These are phyloP conservation scores for Nycticryphes semicollaris DNA, from an alignment of 2,113 vertebrate species.

Conservation along the genomic window DNA sequence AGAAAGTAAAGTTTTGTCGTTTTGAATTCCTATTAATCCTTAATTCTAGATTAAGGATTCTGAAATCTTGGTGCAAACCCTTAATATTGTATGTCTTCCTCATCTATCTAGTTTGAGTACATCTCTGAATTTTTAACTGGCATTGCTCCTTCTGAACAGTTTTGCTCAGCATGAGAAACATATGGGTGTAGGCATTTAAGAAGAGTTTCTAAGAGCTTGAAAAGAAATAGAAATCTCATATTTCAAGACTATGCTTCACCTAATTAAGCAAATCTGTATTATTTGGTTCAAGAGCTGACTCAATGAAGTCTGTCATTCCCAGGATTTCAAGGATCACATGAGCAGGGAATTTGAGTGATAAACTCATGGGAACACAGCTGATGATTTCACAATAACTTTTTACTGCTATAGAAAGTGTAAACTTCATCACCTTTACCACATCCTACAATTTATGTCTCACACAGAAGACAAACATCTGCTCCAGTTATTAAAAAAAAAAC, in stretches of 20 bases:
- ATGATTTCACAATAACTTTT: slow-evolving; percentile 17
- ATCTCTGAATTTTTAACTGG: background rate
- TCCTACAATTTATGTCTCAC: slow-evolving; percentile 23
- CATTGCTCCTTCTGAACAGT: slow-evolving; percentile 1
- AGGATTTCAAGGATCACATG: background rate
- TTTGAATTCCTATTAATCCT: background rate
- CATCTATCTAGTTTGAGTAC: background rate
- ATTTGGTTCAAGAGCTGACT: background rate
- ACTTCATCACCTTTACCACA: background rate
- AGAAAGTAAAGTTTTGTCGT: background rate
- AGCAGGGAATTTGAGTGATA: background rate
- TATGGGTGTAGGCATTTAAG: background rate
- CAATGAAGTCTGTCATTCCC: background rate
- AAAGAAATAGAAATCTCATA: background rate
- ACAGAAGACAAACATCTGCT: slow-evolving; percentile 13
- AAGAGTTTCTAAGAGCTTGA: background rate
- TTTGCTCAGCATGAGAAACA: background rate
- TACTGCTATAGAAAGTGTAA: background rate
- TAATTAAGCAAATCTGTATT: slow-evolving; percentile 21
- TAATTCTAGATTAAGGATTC: background rate
- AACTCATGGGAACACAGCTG: slow-evolving; percentile 18
- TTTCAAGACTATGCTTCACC: slow-evolving; percentile 16
- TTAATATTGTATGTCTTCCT: background rate
- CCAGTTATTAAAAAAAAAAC: background rate
- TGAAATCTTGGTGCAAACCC: background rate